These are phyloP conservation scores for Nomada ruficornis DNA, from an alignment of 2,888 invertebrate species.

Conservation along the genomic window DNA sequence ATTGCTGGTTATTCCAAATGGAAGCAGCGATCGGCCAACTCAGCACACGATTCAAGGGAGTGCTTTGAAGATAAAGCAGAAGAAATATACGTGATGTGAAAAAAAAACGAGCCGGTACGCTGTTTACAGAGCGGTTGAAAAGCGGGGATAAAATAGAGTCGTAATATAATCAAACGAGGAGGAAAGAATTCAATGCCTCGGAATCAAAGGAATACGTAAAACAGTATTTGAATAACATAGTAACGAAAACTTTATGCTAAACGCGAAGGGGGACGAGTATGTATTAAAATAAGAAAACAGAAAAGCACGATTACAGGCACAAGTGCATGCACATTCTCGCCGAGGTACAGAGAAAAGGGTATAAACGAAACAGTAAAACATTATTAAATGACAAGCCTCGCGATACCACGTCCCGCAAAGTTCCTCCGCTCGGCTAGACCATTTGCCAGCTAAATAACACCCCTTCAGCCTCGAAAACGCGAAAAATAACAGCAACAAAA, in stretches of 20 bases:
- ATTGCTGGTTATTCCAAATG: slow-evolving; percentile 32
- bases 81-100: slow-evolving; percentile 40
- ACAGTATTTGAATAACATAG: not conserved
- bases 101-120: slow-evolving; percentile 21
- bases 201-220: not conserved
- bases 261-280: not conserved
- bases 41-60: slow-evolving; percentile 14
- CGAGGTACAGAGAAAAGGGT: not conserved
- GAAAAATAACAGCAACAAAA: not conserved
- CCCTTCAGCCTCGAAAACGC: not conserved
- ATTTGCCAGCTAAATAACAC: slow-evolving; percentile 8
- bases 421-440: slow-evolving; percentile 5
- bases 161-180: slow-evolving; percentile 18
- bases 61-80: slow-evolving; percentile 37
- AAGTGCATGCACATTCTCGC: not conserved
- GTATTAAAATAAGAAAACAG: not conserved
- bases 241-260: not conserved
- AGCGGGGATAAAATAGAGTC: slow-evolving; percentile 7
- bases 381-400: slow-evolving; percentile 14
- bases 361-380: not conserved
- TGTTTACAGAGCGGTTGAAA: slow-evolving; percentile 32
- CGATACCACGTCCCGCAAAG: not conserved
- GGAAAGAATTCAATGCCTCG: not conserved
- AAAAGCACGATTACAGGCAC: too few species aligned
- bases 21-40: slow-evolving; percentile 1